Conservation (phyloP, 1,140 invertebrate species). For the Drosophila varians region DNA sequence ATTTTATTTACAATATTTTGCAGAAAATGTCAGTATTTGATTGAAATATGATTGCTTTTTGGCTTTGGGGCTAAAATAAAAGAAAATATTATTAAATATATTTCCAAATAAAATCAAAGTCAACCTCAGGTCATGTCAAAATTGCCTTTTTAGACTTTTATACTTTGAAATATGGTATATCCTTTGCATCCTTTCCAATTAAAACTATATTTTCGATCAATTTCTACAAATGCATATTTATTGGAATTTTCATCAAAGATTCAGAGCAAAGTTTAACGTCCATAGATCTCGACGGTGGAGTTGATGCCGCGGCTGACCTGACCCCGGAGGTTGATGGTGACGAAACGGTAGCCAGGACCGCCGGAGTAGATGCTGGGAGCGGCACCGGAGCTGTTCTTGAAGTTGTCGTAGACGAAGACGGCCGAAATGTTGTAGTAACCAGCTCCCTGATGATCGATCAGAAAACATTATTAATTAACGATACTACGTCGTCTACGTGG, state of each 20-base stretch:
- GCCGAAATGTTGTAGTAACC: constrained; percentile 50
- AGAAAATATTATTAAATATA: no score
- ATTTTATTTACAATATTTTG: no score
- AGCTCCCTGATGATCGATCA: constrained; percentile 34
- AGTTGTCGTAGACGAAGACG: constrained; percentile 66
- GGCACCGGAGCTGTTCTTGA: constrained; percentile 70
- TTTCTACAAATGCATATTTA: constrained; percentile 1
- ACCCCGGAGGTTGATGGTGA: constrained; percentile 54
- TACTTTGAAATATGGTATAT: no score
- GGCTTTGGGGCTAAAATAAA: no score
- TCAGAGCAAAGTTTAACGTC: constrained; percentile 21
- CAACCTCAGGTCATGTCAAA: no score
- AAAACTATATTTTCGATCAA: no score
- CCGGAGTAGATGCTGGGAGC: constrained; percentile 51
- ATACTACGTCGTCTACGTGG: neutral
- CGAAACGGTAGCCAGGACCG: constrained; percentile 50
- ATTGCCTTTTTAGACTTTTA: neutral
- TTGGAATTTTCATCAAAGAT: neutral
- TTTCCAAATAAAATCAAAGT: no score
- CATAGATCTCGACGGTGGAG: constrained; percentile 73
- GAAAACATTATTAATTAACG: neutral
- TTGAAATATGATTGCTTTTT: no score
- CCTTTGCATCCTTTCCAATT: no score
- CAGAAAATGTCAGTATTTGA: no score
- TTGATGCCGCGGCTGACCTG: constrained; percentile 54